Evolutionary conservation across 2,888 invertebrate species (phyloP).

Genomic region (Heliconius sara): DNA sequence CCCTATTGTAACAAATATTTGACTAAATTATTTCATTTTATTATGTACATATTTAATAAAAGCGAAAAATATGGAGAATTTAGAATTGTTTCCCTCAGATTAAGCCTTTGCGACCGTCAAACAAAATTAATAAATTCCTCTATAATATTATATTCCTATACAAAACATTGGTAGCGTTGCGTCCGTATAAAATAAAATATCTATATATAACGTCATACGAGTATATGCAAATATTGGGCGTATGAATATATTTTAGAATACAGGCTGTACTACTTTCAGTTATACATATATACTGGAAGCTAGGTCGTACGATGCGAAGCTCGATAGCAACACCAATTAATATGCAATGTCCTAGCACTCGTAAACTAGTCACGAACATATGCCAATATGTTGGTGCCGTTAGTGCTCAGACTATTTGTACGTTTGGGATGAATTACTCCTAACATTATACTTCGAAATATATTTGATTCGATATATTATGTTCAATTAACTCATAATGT

Average conservation of each 20-base stretch:
- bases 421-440: conserved; percentile 73
- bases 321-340: conserved; percentile 82
- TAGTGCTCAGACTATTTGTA: conserved; percentile 78
- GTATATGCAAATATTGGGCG: neutral
- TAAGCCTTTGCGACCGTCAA: neutral
- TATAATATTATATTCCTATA: neutral
- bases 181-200: too few species aligned
- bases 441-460: neutral
- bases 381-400: conserved; percentile 80
- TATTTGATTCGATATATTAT: too few species aligned
- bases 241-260: conserved; percentile 38
- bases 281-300: conserved; percentile 62
- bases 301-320: conserved; percentile 73
- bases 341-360: conserved; percentile 82
- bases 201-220: neutral
- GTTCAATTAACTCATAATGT: neutral
- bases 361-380: conserved; percentile 83
- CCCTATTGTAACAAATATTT: too few species aligned
- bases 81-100: neutral
- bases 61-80: neutral
- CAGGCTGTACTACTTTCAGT: conserved; percentile 48
- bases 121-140: neutral
- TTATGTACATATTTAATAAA: too few species aligned
- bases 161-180: too few species aligned
- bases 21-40: too few species aligned